A percentile compares a stretch with the other conserved stretches of the same genome.
These are phyloP conservation scores for Melanostigma gelatinosum DNA, from an alignment of 2,113 vertebrate species.

Conservation along the genomic window DNA sequence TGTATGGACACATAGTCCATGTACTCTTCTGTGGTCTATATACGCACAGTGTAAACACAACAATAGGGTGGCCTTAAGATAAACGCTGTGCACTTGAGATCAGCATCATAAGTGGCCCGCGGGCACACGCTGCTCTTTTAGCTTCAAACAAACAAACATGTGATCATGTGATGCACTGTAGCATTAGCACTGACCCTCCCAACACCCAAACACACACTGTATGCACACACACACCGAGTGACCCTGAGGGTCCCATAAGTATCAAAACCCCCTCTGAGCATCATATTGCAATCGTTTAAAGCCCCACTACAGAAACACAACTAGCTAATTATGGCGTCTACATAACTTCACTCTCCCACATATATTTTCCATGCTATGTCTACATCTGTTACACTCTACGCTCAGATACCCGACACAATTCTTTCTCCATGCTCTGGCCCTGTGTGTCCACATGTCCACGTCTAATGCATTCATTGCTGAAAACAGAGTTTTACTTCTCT, in stretches of 20 bases:
- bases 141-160: slow-evolving; percentile 46
- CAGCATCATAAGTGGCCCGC: slow-evolving; percentile 22
- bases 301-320: slow-evolving; percentile 65
- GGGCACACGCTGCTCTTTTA: slow-evolving; percentile 21
- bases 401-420: slow-evolving; percentile 54
- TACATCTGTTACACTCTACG: slow-evolving; percentile 43
- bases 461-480: slow-evolving; percentile 43
- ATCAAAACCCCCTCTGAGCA: slow-evolving; percentile 39
- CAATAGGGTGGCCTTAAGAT: background rate
- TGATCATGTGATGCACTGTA: slow-evolving; percentile 41
- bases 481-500: slow-evolving; percentile 35
- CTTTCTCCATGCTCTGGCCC: slow-evolving; percentile 45
- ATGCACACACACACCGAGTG: slow-evolving; percentile 16
- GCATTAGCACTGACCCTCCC: slow-evolving; percentile 40
- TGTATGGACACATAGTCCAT: slow-evolving; percentile 14
- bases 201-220: slow-evolving; percentile 26
- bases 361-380: slow-evolving; percentile 71
- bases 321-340: slow-evolving; percentile 71
- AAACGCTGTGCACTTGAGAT: slow-evolving; percentile 7
- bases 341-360: slow-evolving; percentile 56
- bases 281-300: slow-evolving; percentile 72
- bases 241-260: slow-evolving; percentile 55
- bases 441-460: slow-evolving; percentile 31
- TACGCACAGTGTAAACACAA: slow-evolving; percentile 31
- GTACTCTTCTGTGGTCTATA: background rate